A percentile compares a stretch with the other conserved stretches of the same genome.
These are phyloP conservation scores for Poecile montanus DNA, from an alignment of 2,797 vertebrate species.

Conservation along the genomic window DNA sequence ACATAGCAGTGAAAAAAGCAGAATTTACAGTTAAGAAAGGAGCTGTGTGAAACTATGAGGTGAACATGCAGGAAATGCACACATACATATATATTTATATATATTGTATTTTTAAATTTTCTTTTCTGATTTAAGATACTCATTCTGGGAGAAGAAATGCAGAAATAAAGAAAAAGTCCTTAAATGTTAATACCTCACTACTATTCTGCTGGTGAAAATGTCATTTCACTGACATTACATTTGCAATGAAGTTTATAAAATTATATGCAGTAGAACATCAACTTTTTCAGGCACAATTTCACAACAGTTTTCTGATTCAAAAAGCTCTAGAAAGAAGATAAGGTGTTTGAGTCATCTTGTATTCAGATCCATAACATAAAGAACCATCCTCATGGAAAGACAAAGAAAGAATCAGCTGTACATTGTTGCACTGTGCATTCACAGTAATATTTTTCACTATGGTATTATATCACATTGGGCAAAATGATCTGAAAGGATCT, in stretches of 20 bases:
- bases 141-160: not conserved
- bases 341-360: not conserved
- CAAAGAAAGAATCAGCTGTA: not conserved
- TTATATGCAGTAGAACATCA: conserved; percentile 4
- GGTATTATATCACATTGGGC: not conserved
- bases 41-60: not conserved
- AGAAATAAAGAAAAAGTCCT: not conserved
- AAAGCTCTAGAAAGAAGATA: not conserved
- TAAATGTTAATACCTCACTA: not conserved
- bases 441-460: not conserved
- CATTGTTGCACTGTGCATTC: not conserved
- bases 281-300: conserved; percentile 23
- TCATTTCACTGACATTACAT: not conserved
- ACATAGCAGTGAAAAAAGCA: not conserved
- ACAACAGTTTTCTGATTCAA: not conserved
- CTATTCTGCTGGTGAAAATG: not conserved
- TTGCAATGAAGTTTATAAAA: conserved; percentile 20
- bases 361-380: not conserved
- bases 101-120: not conserved
- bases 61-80: not conserved
- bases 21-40: not conserved
- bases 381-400: not conserved
- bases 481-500: not conserved
- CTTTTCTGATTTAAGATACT: not conserved
- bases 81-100: no score